Evolutionary conservation across 2,113 vertebrate genomes (phyloP), one percentile per base, ranked within the genome.

Genomic region (Chloroceryle aenea): DNA sequence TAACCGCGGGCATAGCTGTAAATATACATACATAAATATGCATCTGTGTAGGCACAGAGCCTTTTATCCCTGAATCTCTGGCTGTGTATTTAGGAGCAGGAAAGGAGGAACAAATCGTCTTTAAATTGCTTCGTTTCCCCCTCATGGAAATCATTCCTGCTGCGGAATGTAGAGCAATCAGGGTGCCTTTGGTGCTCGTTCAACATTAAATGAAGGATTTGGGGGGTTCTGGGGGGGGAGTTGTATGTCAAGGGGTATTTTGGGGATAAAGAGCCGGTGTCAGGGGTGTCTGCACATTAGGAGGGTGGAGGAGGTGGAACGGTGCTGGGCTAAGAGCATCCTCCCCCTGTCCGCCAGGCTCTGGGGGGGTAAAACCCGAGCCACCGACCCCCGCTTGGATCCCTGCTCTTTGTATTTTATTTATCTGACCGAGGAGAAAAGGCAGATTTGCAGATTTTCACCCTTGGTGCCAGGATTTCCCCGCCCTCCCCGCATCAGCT

Each of bases 331-430:
- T 30, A 2, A 40, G 43, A 61, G n/a, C 64, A 72, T 53, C 58
- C n/a, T 30, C 27, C 67, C 26, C 8, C 17, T 38, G 27, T 38
- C 62, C 48, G 1, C 14, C 10, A 47, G 32, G 58, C 66, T 79
- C 18, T 7, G 36, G 20, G 45, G 45, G 45, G 45, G 45, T 45
- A 30, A 45, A 92, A 34, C 25, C 16, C 1, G 12, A 52, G 27
- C 1, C 12, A 4, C 45, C 62, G 4, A 29, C 53, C 55, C 7
- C 38, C 3, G 8, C 7, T 14, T 64, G 2, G 7, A 21, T 9
- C 62, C 26, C 0, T 2, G 3, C 6, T 32, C 53, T 64, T 16
- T 0, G 5, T 25, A 52, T 52, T 13, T 5, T 3, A 4, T 14
- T 42, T 14, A 7, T 27, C 81, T 68, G 22, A 1, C 23, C 7